Conservation (phyloP, 2,797 vertebrate species). For the Brachyrhaphis roseni region DNA sequence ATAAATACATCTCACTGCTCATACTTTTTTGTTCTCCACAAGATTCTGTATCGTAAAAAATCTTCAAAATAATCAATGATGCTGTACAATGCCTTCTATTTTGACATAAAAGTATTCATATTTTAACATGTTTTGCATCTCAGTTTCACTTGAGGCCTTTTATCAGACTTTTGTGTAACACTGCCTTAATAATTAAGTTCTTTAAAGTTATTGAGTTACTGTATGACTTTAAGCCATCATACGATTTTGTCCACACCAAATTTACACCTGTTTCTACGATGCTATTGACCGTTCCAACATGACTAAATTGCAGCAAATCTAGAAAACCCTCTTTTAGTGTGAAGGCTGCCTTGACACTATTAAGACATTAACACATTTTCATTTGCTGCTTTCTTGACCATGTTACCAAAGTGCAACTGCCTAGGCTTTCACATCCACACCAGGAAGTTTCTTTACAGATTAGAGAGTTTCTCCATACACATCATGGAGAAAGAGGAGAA, state of each 20-base stretch:
- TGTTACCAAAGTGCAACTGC: neutral
- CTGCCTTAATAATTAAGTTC: slow-evolving; percentile 29
- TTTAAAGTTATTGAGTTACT: slow-evolving; percentile 39
- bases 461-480: neutral
- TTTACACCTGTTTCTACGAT: neutral
- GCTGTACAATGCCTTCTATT: slow-evolving; percentile 71
- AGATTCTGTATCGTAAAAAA: slow-evolving; percentile 40
- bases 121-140: slow-evolving; percentile 36
- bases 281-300: neutral
- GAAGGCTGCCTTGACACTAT: neutral
- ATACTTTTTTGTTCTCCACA: slow-evolving; percentile 25
- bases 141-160: slow-evolving; percentile 19
- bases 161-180: slow-evolving; percentile 9
- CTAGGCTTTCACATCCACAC: neutral
- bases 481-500: neutral
- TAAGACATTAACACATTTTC: neutral
- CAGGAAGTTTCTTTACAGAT: neutral
- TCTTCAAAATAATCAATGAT: slow-evolving; percentile 49
- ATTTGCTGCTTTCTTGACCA: neutral
- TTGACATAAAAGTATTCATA: slow-evolving; percentile 71
- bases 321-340: neutral
- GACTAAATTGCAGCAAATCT: neutral
- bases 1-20: slow-evolving; percentile 24
- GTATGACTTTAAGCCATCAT: neutral
- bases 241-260: slow-evolving; percentile 15